Percentiles rank a stretch among this genome's conserved stretches.
These are phyloP conservation scores for Rhabdomys pumilio DNA, from an alignment of 2,797 vertebrate species.

Conservation along the genomic window DNA sequence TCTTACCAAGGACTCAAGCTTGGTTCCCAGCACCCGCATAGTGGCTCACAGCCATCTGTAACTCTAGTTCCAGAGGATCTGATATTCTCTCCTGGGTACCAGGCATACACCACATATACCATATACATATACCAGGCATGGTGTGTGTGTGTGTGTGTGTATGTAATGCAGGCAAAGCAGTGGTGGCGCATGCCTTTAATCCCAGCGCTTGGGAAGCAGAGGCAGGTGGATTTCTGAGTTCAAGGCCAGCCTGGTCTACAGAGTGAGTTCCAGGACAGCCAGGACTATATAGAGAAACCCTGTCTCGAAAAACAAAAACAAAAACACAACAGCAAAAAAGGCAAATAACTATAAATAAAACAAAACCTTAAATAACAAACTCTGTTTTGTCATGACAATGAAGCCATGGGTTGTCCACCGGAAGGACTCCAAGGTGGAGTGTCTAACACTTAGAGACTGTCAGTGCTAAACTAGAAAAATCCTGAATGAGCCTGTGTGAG, in stretches of 20 bases:
- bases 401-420: neutral
- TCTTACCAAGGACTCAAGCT: neutral
- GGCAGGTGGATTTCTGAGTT: too few species aligned
- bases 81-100: neutral
- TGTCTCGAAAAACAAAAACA: too few species aligned
- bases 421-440: neutral
- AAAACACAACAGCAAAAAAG: too few species aligned
- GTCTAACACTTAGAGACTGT: neutral
- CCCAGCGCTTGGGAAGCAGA: too few species aligned
- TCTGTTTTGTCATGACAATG: neutral
- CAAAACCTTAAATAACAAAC: neutral
- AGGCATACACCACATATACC: neutral
- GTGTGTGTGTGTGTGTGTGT: too few species aligned
- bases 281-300: too few species aligned
- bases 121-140: neutral
- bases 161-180: neutral
- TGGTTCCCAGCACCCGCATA: neutral
- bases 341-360: neutral
- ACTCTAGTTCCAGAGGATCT: neutral
- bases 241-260: too few species aligned
- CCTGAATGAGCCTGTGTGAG: too few species aligned
- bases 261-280: too few species aligned
- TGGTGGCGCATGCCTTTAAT: neutral
- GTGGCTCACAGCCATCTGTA: neutral
- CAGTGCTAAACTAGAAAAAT: neutral